Conservation (phyloP, 2,113 vertebrate genomes). For the Aegypius monachus region DNA sequence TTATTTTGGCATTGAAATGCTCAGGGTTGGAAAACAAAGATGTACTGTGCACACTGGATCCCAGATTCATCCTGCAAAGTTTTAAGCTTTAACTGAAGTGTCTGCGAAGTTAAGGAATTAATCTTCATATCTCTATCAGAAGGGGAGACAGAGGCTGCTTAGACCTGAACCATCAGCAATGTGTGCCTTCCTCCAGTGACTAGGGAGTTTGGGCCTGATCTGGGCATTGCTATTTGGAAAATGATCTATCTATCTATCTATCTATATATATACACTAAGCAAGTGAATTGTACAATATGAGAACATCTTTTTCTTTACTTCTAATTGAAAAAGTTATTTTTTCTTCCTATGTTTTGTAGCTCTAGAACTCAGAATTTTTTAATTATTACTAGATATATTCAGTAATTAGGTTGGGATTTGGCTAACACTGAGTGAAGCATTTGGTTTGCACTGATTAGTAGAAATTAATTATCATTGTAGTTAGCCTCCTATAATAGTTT, state of each 20-base stretch:
- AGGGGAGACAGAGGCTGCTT: background rate
- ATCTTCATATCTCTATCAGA: background rate
- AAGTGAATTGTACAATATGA: background rate
- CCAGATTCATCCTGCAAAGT: background rate
- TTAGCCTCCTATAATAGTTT: background rate
- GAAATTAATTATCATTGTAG: background rate
- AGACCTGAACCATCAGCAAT: background rate
- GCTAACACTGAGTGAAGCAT: background rate
- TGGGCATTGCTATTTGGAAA: background rate
- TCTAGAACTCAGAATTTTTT: background rate
- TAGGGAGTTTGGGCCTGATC: background rate
- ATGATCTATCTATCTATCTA: too few species aligned
- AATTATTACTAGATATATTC: background rate
- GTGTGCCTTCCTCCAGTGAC: background rate
- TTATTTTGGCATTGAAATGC: background rate
- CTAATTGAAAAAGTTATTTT: background rate
- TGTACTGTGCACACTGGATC: background rate
- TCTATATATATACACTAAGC: background rate
- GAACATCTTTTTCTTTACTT: background rate
- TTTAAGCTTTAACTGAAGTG: background rate
- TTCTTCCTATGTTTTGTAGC: background rate
- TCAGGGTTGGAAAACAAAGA: background rate
- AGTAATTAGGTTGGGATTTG: background rate
- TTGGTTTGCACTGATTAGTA: background rate
- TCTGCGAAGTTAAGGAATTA: background rate